Base-by-base conservation (phyloP, 2,888 invertebrate genomes). In the Rugalucina vietnamica region DNA sequence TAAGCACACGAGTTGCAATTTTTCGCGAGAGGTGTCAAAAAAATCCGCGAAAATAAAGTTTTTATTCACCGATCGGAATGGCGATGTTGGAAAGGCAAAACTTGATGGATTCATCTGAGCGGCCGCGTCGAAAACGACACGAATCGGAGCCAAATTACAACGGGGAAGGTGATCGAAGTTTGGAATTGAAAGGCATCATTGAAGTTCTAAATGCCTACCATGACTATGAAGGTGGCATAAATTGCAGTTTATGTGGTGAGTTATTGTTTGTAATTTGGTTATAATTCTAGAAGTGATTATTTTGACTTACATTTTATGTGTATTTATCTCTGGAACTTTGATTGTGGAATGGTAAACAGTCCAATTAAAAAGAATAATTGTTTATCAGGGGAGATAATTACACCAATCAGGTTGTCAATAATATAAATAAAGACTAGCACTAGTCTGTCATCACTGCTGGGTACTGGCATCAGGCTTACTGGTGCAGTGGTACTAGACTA, bases 201-300 rank as follows among this genome's bases (percentile, higher is more conserved):
- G 86, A 88, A 1, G 89, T 92, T 10, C 60, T 93, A 70, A 89
- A 90, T 77, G 87, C 85, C 21, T 92, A 92, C 70, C 85, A 82
- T 12, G 92, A 92, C 74, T 93, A 91, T 70, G 92, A 92, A 24
- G 93, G 93, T 8, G 93, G 93, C 1, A 91, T 93, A 36, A 93
- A 93, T 83, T 93, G 93, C 78, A 89, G 90, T 69, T 81, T 91
- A 14, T 93, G 93, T 87, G 93, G 93, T 93, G 81, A 89, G 92
- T 82, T 73, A 81, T 74, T 72, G 49, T 91, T 89, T 5, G n/a
- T n/a, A n/a, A n/a, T n/a, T n/a, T n/a, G n/a, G n/a, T n/a, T n/a
- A n/a, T n/a, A n/a, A n/a, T n/a, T n/a, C n/a, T n/a, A n/a, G n/a
- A n/a, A n/a, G n/a, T n/a, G n/a, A n/a, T n/a, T n/a, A n/a, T n/a